Base-by-base conservation (phyloP, 2,888 invertebrate genomes). In the Polydrusus tereticollis region DNA sequence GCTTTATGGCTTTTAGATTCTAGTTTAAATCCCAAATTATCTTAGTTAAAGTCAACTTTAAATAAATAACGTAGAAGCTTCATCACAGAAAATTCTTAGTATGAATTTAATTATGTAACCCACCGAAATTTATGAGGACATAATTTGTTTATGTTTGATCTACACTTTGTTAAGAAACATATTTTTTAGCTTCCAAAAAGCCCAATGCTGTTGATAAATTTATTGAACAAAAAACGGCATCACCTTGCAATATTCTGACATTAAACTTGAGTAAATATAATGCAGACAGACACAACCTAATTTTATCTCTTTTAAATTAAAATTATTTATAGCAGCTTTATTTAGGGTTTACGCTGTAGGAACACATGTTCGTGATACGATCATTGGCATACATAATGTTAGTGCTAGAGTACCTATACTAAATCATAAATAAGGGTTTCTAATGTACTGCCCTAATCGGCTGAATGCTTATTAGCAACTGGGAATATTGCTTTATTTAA, bases 261-360 rank as follows among this genome's bases (percentile, higher is more conserved):
- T 47, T 47, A 47, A 47, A 47, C 47, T 47, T 47, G 47, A 47
- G 47, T 47, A 45, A 45, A 45, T 45, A 20, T 45, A 47, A 47
- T 47, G 23, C 47, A 47, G 21, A 47, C 47, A 6, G 1, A n/a
- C n/a, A n/a, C n/a, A n/a, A 29, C 26, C 52, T 52, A 52, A 16
- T 29, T 52, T 29, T 52, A 52, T 52, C 52, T 29, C 16, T 21
- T 52, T 16, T 16, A 26, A 29, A 29, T 52, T 52, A n/a, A 52
- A n/a, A 47, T 47, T 47, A 47, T 47, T 21, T 21, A 47, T 47
- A 47, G 47, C 47, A 5, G 1, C 47, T 47, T n/a, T n/a, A 20
- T 20, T 47, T 45, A 47, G n/a, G 47, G 23, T 21, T 3, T 16
- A 47, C 16, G 23, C 5, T 47, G 21, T 21, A 6, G 5, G 21